Conservation (phyloP, 2,888 invertebrate genomes). For the Eristalis tenax region DNA sequence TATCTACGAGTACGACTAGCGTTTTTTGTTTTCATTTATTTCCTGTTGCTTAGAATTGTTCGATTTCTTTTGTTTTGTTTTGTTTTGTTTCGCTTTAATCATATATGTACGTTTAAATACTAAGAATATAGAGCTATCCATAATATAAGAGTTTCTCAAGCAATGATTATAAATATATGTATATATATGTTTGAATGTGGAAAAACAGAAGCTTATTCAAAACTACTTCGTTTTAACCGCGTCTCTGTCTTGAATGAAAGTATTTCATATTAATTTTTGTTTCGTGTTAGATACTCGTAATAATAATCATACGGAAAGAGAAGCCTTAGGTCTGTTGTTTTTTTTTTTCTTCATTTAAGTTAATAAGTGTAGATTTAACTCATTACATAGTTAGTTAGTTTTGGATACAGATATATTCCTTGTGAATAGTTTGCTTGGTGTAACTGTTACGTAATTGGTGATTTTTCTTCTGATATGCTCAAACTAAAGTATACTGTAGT, state of each 20-base stretch:
- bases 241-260: conserved; percentile 10
- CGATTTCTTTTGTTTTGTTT: conserved; percentile 24
- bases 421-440: not conserved
- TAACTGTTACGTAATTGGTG: not conserved
- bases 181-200: conserved; percentile 30
- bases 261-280: not conserved
- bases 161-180: conserved; percentile 52
- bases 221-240: not conserved
- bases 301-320: not conserved
- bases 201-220: conserved; percentile 33
- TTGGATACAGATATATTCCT: conserved; percentile 4
- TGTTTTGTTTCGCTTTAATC: not conserved
- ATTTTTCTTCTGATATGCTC: conserved; percentile 50
- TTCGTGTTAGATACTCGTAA: not conserved
- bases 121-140: conserved; percentile 54
- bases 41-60: conserved; percentile 47
- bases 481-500: conserved; percentile 55
- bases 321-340: not conserved
- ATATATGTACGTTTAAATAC: conserved; percentile 21
- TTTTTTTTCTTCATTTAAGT: not conserved
- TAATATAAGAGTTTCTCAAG: conserved; percentile 65
- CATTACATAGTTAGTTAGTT: not conserved
- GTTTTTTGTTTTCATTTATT: conserved; percentile 52
- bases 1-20: conserved; percentile 69
- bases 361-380: no score